Base-by-base conservation (phyloP, 2,797 vertebrate genomes). In the Enteromius trimaculatus region DNA sequence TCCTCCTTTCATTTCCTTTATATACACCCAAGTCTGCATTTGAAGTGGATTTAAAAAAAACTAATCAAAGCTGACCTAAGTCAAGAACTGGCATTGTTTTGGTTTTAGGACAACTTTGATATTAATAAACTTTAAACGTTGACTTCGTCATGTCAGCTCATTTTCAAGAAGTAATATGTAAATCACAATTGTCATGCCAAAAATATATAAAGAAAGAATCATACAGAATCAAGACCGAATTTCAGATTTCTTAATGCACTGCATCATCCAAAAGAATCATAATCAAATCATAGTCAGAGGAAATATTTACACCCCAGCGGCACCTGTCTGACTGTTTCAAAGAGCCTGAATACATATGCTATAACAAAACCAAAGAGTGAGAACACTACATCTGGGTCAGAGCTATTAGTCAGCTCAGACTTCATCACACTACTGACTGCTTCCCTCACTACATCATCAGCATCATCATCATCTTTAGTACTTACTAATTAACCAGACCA, bases 391-490 rank as follows among this genome's bases (percentile, higher is more conserved):
- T 70, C 62, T 78, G 75, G 47, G 39, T 72, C 60, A 85, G 77
- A 39, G 26, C 79, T 64, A 74, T 49, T 44, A 72, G 4, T 23
- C 3, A 84, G 75, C 55, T 62, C 4, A 74, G 47, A 60, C 82
- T 79, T 84, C 65, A 60, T 70, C 77, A 81, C 81, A 87, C 81
- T 77, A 34, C 85, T 80, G 3, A 79, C 79, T 65, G 84, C 80
- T 87, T 49, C 51, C 16, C 84, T 66, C 69, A 70, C 74, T 84
- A 62, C n/a, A 58, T 88, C n/a, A n/a, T n/a, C n/a, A n/a, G n/a
- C 89, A 88, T 89, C 79, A 70, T 68, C 90, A 91, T 90, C 87
- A 87, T 37, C 42, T 1, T 37, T 6, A 6, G 23, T 72, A 69
- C 23, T 58, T 70, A 21, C 37, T 66, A 64, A 89, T 80, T 64